Percentiles rank a stretch among this genome's conserved stretches.
Conservation (phyloP, 1,140 invertebrate genomes). For the Solenopsis fugax region DNA sequence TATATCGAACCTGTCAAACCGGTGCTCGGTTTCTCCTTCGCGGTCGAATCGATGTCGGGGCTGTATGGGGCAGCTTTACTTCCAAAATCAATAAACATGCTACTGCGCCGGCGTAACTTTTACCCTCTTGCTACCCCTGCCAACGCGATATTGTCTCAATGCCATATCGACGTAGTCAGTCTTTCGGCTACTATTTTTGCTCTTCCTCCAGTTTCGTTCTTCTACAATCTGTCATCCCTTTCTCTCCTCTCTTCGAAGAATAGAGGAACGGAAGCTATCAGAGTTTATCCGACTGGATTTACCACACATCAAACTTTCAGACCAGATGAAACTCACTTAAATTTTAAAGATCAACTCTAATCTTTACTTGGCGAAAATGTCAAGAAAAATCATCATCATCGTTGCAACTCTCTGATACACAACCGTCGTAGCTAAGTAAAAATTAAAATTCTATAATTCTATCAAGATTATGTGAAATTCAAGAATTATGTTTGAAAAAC, state of each 20-base stretch:
- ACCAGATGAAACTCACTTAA: background rate
- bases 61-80: constrained; percentile 76
- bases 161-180: constrained; percentile 48
- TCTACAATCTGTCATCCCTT: background rate
- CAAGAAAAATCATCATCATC: background rate
- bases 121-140: constrained; percentile 62
- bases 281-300: background rate
- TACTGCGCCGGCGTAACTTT: constrained; percentile 82
- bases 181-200: constrained; percentile 45
- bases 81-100: constrained; percentile 82
- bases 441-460: background rate
- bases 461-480: background rate
- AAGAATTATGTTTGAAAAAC: background rate
- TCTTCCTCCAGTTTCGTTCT: constrained; percentile 22
- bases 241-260: background rate
- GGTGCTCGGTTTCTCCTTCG: constrained; percentile 68
- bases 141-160: constrained; percentile 36
- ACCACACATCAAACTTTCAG: background rate
- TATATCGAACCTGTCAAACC: constrained; percentile 46
- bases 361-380: background rate
- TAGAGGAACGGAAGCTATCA: background rate
- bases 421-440: background rate
- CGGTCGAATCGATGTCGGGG: constrained; percentile 83
- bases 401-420: background rate
- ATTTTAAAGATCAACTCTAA: background rate